Base-by-base conservation (phyloP, 2,888 invertebrate genomes). In the Bombylius major region DNA sequence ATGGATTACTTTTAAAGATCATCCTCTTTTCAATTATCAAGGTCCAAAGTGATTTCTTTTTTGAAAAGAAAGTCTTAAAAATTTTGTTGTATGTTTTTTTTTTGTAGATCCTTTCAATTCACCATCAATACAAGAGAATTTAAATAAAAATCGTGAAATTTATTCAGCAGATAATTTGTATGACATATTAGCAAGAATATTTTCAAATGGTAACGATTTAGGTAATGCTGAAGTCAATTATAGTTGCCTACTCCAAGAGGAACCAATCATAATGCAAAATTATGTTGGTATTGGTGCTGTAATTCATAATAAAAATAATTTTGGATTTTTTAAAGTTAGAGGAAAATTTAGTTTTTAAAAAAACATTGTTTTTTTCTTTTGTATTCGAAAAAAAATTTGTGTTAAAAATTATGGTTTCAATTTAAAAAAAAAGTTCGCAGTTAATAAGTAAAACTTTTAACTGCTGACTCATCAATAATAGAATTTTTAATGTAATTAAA, bases 251-350 rank as follows among this genome's bases (percentile, higher is more conserved):
- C 61, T 64, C 39, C 59, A 82, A 64, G 82, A 84, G 65, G 81
- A 81, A 11, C 79, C 85, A 5, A 87, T 92, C 55, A 74, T 87
- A 12, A 81, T 91, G 62, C 85, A 89, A 67, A 88, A 86, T 69
- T 92, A 91, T 67, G 78, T 88, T 13, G 88, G 89, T 6, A 72
- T 91, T 47, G 82, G 86, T 11, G 88, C 90, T 5, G 71, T 90
- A 48, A 79, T 92, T 7, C 87, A 89, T 69, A 92, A 92, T 73
- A 85, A 88, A 65, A 86, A 87, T 63, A 80, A 83, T 61, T 77
- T 92, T 69, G 92, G 92, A 4, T 92, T 89, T 76, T 90, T 89
- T 74, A 88, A 89, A 76, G 87, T 89, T 59, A 78, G 91, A 62
- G 89, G 90, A 62, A 88, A 87, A 70, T 83, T 91, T 67, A 89